phyloP scores from a whole-genome alignment of 1,140 invertebrate genomes.

The Mya arenaria region DNA sequence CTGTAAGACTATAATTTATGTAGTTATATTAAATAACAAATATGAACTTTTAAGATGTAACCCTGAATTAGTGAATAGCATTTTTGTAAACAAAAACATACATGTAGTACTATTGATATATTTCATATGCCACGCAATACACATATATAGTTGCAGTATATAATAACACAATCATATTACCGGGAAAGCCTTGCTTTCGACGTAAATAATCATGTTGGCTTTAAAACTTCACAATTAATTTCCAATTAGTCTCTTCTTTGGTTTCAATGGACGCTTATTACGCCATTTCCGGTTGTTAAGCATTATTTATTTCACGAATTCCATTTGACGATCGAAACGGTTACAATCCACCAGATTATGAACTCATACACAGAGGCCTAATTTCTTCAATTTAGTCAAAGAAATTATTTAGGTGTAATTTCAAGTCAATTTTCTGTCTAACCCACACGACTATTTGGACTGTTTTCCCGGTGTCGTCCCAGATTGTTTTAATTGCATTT shows the following conservation, averaged over 20 bases:
- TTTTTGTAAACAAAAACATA: background rate
- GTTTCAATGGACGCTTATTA: conserved; percentile 52
- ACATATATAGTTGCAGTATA: too few species aligned
- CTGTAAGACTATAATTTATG: background rate
- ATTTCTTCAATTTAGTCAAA: too few species aligned
- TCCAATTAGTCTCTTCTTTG: background rate
- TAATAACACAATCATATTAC: too few species aligned
- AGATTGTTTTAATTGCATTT: too few species aligned
- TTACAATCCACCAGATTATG: too few species aligned
- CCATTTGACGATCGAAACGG: too few species aligned
- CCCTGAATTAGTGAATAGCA: background rate
- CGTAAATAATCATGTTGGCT: conserved; percentile 72
- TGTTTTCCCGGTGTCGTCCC: too few species aligned
- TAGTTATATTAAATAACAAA: background rate
- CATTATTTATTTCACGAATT: too few species aligned
- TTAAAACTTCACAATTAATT: background rate
- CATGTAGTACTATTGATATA: background rate
- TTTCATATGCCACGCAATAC: background rate
- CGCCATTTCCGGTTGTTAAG: conserved; percentile 32
- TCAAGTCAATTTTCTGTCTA: too few species aligned
- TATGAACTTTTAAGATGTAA: background rate
- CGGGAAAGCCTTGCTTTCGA: conserved; percentile 73
- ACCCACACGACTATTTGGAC: too few species aligned
- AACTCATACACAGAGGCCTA: too few species aligned
- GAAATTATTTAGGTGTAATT: too few species aligned